Percentiles rank a stretch among this genome's conserved stretches.
phyloP scores from a whole-genome alignment of 2,888 invertebrate species.

The Tortrix viridana region DNA sequence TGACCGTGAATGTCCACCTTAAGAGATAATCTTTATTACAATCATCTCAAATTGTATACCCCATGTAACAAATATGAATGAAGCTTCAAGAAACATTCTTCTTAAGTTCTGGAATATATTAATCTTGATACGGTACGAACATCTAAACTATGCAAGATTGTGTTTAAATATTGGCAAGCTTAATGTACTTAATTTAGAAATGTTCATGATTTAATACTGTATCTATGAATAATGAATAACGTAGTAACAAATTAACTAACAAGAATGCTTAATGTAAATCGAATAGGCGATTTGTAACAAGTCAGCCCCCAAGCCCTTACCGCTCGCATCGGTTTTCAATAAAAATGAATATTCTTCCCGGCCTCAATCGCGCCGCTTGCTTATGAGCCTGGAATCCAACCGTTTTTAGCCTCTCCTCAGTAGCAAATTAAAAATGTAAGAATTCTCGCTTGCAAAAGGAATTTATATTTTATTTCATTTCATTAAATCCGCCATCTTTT shows the following conservation, averaged over 20 bases:
- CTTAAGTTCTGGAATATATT: too few relatives aligned
- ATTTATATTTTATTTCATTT: slow-evolving; percentile 84
- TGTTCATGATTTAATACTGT: too few relatives aligned
- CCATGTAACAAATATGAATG: too few relatives aligned
- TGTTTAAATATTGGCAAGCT: too few relatives aligned
- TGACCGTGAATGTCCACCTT: too few relatives aligned
- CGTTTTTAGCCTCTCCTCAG: slow-evolving; percentile 78
- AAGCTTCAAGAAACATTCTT: too few relatives aligned
- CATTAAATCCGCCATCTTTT: slow-evolving; percentile 84
- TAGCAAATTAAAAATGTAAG: slow-evolving; percentile 84
- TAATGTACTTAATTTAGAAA: too few relatives aligned
- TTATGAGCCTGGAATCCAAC: slow-evolving; percentile 76
- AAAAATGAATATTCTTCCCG: slow-evolving; percentile 59
- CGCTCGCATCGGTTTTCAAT: slow-evolving; percentile 53
- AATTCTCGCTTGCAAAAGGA: slow-evolving; percentile 81
- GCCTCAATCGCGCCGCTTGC: slow-evolving; percentile 45
- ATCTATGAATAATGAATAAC: not conserved
- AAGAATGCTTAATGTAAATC: slow-evolving; percentile 4
- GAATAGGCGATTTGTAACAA: slow-evolving; percentile 13
- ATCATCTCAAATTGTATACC: too few relatives aligned
- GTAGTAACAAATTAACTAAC: slow-evolving; percentile 1
- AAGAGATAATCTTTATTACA: too few relatives aligned
- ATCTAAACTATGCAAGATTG: too few relatives aligned
- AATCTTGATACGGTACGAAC: too few relatives aligned
- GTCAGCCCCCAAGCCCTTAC: not conserved